phyloP scores from a whole-genome alignment of 2,113 vertebrate species.

The Leiothrix lutea region DNA sequence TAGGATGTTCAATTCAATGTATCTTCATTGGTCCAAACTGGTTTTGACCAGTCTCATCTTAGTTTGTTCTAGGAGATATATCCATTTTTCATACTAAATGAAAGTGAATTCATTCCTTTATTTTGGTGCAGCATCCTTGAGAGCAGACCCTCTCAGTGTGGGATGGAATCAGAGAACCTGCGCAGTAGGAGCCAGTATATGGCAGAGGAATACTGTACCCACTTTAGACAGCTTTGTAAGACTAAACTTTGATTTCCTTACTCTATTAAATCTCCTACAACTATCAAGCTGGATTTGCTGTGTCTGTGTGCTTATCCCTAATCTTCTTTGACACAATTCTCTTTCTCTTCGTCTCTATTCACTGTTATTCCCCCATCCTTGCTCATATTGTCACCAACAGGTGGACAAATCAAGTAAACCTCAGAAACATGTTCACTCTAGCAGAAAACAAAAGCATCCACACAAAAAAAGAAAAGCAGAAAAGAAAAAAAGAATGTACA shows the following conservation, averaged over 20 bases:
- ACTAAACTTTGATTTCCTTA: not conserved
- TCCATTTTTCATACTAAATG: not conserved
- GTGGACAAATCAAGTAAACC: slow-evolving; percentile 22
- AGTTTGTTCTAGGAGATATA: not conserved
- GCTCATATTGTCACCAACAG: not conserved
- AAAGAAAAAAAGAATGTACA: not conserved
- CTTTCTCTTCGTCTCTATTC: not conserved
- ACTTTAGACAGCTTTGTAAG: not conserved
- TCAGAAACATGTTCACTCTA: slow-evolving; percentile 11
- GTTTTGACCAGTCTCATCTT: not conserved
- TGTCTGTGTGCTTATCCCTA: not conserved
- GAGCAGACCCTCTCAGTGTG: fast-evolving
- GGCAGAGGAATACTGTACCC: not conserved
- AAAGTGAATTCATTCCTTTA: not conserved
- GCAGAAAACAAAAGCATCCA: slow-evolving; percentile 26
- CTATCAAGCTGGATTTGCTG: slow-evolving; percentile 1
- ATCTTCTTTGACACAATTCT: slow-evolving; percentile 15
- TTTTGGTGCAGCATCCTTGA: not conserved
- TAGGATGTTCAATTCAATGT: not conserved
- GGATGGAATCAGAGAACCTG: not conserved
- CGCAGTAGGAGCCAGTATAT: not conserved
- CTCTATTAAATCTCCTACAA: slow-evolving; percentile 25
- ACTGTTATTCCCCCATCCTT: not conserved
- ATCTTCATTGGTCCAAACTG: not conserved
- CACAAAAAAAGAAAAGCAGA: not conserved